Evolutionary conservation across 2,888 invertebrate genomes (phyloP).

Genomic region (Exephanes ischioxanthus): DNA sequence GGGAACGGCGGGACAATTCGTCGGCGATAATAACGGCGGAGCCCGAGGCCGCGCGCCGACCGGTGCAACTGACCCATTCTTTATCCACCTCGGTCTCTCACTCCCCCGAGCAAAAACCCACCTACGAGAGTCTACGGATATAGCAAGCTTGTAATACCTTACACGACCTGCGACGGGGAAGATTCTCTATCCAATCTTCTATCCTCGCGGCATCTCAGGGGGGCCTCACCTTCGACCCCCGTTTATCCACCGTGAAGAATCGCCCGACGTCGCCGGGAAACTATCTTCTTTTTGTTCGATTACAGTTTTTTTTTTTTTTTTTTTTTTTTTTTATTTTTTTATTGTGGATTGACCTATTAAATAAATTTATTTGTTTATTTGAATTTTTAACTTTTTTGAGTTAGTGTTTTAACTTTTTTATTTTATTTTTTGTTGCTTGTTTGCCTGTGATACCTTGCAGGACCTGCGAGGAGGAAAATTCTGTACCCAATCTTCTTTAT

Average conservation of each 20-base stretch:
- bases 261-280: background rate
- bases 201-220: constrained; percentile 3
- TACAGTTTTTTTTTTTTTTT: no score
- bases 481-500: no score
- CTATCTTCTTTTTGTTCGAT: no score
- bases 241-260: background rate
- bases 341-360: no score
- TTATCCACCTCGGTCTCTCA: constrained; percentile 28
- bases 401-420: no score
- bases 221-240: background rate
- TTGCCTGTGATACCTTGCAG: no score
- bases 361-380: no score
- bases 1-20: constrained; percentile 50
- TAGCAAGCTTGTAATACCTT: constrained; percentile 14
- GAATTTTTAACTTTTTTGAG: no score
- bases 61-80: constrained; percentile 43
- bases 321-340: no score
- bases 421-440: no score
- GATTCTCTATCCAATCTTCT: constrained; percentile 37
- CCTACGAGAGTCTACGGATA: constrained; percentile 2
- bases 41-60: background rate
- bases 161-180: background rate
- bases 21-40: constrained; percentile 55
- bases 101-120: background rate
- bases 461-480: no score